Percentiles rank a stretch among this genome's conserved stretches.
These are phyloP conservation scores for Callinectes sapidus DNA, from an alignment of 2,888 invertebrate genomes.

Conservation along the genomic window DNA sequence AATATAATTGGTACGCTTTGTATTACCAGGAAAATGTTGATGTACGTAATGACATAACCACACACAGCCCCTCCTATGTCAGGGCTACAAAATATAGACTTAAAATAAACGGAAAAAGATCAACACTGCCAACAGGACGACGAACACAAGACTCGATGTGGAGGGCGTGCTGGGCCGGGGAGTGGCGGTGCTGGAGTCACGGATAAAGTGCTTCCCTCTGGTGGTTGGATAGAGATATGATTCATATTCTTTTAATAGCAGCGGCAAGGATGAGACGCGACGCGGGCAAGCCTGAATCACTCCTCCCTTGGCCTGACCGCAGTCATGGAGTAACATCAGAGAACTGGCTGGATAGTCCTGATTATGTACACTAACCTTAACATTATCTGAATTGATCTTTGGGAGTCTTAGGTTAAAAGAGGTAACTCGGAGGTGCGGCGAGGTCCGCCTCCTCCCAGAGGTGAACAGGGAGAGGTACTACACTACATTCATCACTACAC, in stretches of 20 bases:
- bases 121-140: conserved; percentile 27
- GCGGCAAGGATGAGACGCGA: conserved; percentile 1
- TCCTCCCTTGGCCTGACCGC: not conserved
- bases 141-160: conserved; percentile 33
- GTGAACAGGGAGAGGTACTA: not conserved
- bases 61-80: not conserved
- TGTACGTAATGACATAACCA: not conserved
- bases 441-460: not conserved
- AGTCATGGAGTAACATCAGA: conserved; percentile 13
- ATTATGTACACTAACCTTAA: conserved; percentile 32
- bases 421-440: not conserved
- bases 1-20: not conserved
- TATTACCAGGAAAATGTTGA: conserved; percentile 9
- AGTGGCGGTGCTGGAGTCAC: conserved; percentile 32
- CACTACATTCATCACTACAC: conserved; percentile 30
- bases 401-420: conserved; percentile 27
- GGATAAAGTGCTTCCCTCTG: conserved; percentile 30
- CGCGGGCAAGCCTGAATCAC: not conserved
- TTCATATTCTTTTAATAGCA: conserved; percentile 10
- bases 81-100: not conserved
- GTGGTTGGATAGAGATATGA: conserved; percentile 11
- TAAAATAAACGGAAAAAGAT: not conserved
- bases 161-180: conserved; percentile 31
- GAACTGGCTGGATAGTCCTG: conserved; percentile 26
- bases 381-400: conserved; percentile 19